phyloP scores from a whole-genome alignment of 1,140 invertebrate genomes.

The Hermetia illucens region DNA sequence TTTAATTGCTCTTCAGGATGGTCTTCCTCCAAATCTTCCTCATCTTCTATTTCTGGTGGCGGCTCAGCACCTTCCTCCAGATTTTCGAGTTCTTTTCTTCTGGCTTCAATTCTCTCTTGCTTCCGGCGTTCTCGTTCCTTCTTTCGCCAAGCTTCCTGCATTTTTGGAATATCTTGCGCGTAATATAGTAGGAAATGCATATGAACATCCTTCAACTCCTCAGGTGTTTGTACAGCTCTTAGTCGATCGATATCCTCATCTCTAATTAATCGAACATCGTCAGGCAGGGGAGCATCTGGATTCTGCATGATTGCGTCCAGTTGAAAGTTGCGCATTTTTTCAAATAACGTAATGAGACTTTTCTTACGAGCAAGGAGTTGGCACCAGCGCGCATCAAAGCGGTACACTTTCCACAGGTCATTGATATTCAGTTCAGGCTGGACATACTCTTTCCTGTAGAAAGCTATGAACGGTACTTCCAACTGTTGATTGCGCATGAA shows the following conservation, averaged over 20 bases:
- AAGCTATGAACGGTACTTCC: constrained; percentile 97
- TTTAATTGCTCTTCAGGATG: constrained; percentile 52
- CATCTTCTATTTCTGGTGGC: constrained; percentile 40
- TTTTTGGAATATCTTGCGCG: constrained; percentile 65
- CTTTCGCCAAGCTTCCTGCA: constrained; percentile 57
- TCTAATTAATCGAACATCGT: constrained; percentile 65
- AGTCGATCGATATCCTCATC: constrained; percentile 78
- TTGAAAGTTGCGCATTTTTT: constrained; percentile 89
- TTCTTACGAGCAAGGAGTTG: constrained; percentile 77
- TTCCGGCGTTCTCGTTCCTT: constrained; percentile 49
- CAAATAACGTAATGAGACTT: constrained; percentile 67
- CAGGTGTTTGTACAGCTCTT: constrained; percentile 67
- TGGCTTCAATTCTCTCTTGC: constrained; percentile 36
- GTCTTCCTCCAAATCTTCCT: constrained; percentile 39
- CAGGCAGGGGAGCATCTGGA: constrained; percentile 67
- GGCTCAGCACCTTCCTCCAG: constrained; percentile 6
- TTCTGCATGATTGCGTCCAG: constrained; percentile 71
- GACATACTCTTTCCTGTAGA: constrained; percentile 97
- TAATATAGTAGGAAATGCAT: constrained; percentile 91
- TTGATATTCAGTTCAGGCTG: constrained; percentile 88
- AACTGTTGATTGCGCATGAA: constrained; percentile 92
- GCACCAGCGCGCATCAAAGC: constrained; percentile 94
- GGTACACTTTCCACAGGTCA: constrained; percentile 95
- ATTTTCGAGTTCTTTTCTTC: constrained; percentile 16
- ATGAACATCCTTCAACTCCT: constrained; percentile 87